Evolutionary conservation across 92 coral and sea anemone species (phyloP).

Genomic region (Montipora capitata): DNA sequence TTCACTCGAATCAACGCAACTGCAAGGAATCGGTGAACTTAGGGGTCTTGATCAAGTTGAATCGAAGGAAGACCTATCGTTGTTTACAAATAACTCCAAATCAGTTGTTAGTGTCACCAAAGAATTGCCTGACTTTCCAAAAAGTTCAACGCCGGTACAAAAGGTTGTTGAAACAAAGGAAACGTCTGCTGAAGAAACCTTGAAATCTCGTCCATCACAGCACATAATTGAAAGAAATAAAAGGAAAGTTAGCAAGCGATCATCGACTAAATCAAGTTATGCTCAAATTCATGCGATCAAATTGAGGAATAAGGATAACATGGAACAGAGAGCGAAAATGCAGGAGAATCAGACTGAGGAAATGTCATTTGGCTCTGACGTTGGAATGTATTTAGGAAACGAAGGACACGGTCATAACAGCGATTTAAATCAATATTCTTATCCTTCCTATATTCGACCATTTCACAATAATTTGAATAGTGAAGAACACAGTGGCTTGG

Average conservation of each 20-base stretch:
- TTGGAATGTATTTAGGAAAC: background rate
- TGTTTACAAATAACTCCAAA: background rate
- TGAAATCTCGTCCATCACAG: constrained; percentile 31
- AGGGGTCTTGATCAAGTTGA: background rate
- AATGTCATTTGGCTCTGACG: constrained; percentile 10
- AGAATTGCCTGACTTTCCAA: constrained; percentile 5
- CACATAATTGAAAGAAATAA: constrained; percentile 80
- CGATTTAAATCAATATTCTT: constrained; percentile 25
- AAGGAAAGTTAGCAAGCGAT: constrained; percentile 37
- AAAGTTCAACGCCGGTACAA: constrained; percentile 31
- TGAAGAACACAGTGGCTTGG: background rate
- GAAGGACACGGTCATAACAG: constrained; percentile 15
- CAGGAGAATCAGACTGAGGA: background rate
- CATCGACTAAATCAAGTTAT: constrained; percentile 59
- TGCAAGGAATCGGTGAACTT: background rate
- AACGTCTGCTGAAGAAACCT: background rate
- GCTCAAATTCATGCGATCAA: constrained; percentile 70
- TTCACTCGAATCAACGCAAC: constrained; percentile 64
- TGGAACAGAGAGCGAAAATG: constrained; percentile 3
- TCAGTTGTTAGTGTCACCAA: background rate
- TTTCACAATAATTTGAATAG: too few relatives aligned
- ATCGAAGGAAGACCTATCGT: background rate
- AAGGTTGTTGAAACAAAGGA: background rate
- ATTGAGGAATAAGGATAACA: constrained; percentile 33
- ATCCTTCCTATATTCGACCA: background rate